These are phyloP conservation scores for Setophaga kirtlandii DNA, from an alignment of 2,113 vertebrate genomes.

Conservation along the genomic window DNA sequence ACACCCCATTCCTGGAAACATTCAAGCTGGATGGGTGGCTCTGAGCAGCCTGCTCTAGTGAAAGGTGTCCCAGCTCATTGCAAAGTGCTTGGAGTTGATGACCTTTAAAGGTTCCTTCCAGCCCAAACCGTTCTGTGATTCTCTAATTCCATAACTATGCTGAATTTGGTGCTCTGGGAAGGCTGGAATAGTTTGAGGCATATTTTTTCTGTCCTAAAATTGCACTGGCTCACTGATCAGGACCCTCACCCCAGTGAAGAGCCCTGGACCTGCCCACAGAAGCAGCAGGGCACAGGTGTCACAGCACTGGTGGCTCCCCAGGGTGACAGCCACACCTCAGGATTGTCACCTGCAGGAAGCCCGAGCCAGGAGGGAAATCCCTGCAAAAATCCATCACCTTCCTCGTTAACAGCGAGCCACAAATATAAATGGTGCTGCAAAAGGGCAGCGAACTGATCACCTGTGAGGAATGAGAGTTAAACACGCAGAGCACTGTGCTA, in stretches of 20 bases:
- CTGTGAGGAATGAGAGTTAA: background rate
- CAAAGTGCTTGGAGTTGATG: background rate
- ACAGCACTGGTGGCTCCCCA: background rate
- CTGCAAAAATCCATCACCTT: background rate
- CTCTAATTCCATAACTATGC: background rate
- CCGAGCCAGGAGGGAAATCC: background rate
- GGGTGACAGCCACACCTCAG: background rate
- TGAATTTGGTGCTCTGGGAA: background rate
- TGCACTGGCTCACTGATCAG: background rate
- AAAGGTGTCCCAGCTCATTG: background rate
- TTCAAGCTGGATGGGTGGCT: background rate
- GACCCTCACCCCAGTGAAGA: background rate
- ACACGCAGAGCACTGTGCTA: fast-evolving
- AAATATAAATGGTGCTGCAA: background rate
- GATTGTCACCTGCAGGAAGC: background rate
- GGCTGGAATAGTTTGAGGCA: background rate
- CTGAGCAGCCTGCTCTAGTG: background rate
- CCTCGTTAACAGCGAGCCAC: fast-evolving
- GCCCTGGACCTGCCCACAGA: fast-evolving
- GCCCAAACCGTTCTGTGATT: background rate
- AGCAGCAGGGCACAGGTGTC: background rate
- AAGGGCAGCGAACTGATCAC: background rate
- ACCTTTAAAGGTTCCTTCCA: background rate
- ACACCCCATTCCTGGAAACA: background rate
- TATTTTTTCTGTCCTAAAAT: background rate